Evolutionary conservation across 2,888 invertebrate genomes (phyloP), one percentile per base, ranked within the genome.

Genomic region (Oxyscelio sp.): DNA sequence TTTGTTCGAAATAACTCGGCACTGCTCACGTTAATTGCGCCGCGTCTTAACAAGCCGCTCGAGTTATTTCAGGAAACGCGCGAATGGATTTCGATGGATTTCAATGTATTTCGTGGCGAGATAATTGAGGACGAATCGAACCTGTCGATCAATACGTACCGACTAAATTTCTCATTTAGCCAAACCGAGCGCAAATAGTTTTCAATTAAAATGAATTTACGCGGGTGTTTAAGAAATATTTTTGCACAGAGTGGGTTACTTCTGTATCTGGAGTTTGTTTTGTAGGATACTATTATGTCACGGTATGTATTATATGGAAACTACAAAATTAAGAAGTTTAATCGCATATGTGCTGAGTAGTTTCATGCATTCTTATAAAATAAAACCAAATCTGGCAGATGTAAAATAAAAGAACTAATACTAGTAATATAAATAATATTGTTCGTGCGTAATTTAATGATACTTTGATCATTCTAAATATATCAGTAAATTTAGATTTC

Each of bases 21-120:
- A 40, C 59, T 85, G 78, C 78, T 78, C 78, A 68, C 70, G 78
- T 85, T 85, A 82, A 85, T 78, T 82, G 80, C 75, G 58, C 73
- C 73, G 65, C 77, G 68, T 65, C 79, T 85, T 85, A 81, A 85
- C 80, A 81, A 85, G 77, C 79, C 73, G 66, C 22, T 50, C 75
- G 66, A 48, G 66, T 70, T 80, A 82, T 82, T 82, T 71, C 80
- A 59, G 65, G 52, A 66, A 84, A 84, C 65, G 75, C 74, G 79
- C 21, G 43, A 78, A 74, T 61, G 83, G 65, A 70, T 84, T 65
- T 61, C 71, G 58, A 71, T 56, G 71, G 71, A 71, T 71, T 80
- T 65, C 79, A 75, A 70, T 71, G 84, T 73, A 83, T 83, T 73
- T 78, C 70, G 59, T 68, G 45, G 80, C 84, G 66, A 73, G 73